These are phyloP conservation scores for Pipistrellus pipistrellus DNA, from an alignment of 2,797 vertebrate species.

Conservation along the genomic window DNA sequence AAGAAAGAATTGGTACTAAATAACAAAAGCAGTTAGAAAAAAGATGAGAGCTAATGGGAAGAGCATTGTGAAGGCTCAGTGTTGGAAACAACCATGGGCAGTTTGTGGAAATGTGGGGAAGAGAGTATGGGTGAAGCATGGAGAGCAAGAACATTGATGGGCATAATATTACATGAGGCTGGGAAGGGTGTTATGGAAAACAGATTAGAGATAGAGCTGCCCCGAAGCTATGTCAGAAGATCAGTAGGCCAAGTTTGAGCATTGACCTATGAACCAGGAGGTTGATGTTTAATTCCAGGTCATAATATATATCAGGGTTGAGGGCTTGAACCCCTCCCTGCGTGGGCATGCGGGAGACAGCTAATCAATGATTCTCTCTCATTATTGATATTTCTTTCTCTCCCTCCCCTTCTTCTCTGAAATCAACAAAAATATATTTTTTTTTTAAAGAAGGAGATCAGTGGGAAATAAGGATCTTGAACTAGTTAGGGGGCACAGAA, in stretches of 20 bases:
- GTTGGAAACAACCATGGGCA: not conserved
- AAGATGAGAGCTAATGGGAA: too few relatives aligned
- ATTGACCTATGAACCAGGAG: too few relatives aligned
- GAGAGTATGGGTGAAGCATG: not conserved
- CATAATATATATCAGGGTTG: too few relatives aligned
- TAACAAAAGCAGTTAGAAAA: not conserved
- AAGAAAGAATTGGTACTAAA: not conserved
- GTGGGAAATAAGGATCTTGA: not conserved
- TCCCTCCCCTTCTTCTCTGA: too few relatives aligned
- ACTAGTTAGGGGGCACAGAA: not conserved
- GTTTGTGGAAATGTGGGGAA: not conserved
- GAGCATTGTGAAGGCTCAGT: not conserved
- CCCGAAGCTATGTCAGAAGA: not conserved
- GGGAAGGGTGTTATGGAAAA: not conserved
- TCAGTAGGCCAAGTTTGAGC: too few relatives aligned
- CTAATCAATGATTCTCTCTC: too few relatives aligned
- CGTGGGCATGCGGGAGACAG: too few relatives aligned
- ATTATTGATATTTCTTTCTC: too few relatives aligned
- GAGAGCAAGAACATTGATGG: not conserved
- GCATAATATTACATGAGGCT: not conserved
- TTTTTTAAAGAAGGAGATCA: not conserved
- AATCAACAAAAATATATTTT: too few relatives aligned
- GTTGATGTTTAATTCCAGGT: too few relatives aligned
- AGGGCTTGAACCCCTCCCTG: too few relatives aligned
- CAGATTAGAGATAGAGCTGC: not conserved